Conservation (phyloP, 2,888 invertebrate species). For the Drosophila atroscutellata region DNA sequence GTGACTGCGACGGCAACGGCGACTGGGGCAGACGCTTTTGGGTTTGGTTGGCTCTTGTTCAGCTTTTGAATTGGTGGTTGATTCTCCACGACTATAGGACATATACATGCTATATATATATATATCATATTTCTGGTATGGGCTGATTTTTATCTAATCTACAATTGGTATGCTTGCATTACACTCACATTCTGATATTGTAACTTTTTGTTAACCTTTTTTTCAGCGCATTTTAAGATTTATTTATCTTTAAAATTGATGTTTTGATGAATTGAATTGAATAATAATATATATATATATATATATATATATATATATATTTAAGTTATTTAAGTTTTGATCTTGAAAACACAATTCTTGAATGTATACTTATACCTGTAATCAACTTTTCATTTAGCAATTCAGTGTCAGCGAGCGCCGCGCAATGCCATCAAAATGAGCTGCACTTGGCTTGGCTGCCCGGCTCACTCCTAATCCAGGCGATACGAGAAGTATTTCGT, state of each 20-base stretch:
- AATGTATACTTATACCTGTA: background rate
- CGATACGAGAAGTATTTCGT: constrained; percentile 45
- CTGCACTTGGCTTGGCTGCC: constrained; percentile 14
- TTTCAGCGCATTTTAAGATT: background rate
- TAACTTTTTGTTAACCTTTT: background rate
- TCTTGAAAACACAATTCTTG: background rate
- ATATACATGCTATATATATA: constrained; percentile 5
- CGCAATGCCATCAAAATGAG: background rate
- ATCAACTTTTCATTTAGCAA: background rate
- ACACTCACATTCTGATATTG: background rate
- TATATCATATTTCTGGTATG: background rate
- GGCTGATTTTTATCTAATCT: background rate
- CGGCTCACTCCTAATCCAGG: constrained; percentile 19
- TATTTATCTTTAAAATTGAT: background rate
- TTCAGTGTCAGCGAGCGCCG: background rate
- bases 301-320: background rate
- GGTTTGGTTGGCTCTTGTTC: constrained; percentile 11
- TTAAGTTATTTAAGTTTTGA: background rate
- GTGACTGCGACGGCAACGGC: constrained; percentile 16
- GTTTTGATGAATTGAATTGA: background rate
- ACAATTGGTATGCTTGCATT: background rate
- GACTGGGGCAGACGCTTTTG: constrained; percentile 24
- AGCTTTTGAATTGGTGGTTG: constrained; percentile 11
- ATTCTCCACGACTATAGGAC: background rate
- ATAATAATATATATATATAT: no score